phyloP scores from a whole-genome alignment of 2,888 invertebrate species.

The Fragum fragum region DNA sequence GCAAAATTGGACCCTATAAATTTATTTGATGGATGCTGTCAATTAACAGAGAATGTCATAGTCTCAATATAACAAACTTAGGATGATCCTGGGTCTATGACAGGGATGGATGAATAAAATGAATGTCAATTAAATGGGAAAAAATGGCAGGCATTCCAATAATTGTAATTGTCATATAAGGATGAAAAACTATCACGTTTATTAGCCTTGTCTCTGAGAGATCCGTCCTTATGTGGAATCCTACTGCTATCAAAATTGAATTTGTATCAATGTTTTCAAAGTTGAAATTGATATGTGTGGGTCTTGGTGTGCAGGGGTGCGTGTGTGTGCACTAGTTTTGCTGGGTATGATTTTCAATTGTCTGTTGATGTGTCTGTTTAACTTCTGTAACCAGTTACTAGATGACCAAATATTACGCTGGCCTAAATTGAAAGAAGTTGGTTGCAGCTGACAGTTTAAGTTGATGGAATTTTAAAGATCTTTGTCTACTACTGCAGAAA shows the following conservation, averaged over 20 bases:
- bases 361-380: no score
- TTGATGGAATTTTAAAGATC: no score
- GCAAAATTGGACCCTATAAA: no score
- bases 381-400: no score
- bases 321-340: no score
- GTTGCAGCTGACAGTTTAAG: no score
- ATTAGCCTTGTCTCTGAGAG: neutral
- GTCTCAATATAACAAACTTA: neutral
- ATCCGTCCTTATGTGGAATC: neutral
- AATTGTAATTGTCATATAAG: constrained; percentile 12
- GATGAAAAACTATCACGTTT: neutral
- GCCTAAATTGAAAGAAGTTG: no score
- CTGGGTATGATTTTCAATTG: no score
- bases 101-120: constrained; percentile 10
- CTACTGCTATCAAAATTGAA: neutral
- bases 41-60: neutral
- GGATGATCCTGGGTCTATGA: constrained; percentile 9
- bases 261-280: neutral
- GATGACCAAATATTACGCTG: no score
- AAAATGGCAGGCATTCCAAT: constrained; percentile 23
- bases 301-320: no score
- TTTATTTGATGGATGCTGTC: constrained; percentile 1
- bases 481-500: no score
- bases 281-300: no score
- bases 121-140: constrained; percentile 20